A percentile compares a stretch with the other conserved stretches of the same genome.
These are phyloP conservation scores for Fragum sueziense DNA, from an alignment of 2,888 invertebrate species.

Conservation along the genomic window DNA sequence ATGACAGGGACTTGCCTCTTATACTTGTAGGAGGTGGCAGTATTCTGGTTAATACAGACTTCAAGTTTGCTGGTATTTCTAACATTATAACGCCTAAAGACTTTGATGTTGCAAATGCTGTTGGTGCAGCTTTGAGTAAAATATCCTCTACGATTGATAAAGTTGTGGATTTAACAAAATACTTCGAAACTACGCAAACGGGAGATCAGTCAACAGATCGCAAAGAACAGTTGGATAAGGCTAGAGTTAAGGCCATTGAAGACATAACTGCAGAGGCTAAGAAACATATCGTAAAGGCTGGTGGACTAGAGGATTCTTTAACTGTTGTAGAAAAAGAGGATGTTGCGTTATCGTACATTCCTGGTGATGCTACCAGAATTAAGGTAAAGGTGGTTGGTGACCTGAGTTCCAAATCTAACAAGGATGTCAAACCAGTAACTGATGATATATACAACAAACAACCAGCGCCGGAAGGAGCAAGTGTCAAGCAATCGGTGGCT, in stretches of 20 bases:
- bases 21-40: conserved; percentile 79
- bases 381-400: conserved; percentile 76
- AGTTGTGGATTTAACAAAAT: conserved; percentile 66
- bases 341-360: conserved; percentile 74
- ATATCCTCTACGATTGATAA: conserved; percentile 71
- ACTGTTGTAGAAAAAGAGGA: conserved; percentile 69
- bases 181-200: conserved; percentile 27
- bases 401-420: conserved; percentile 34
- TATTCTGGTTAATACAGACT: conserved; percentile 66
- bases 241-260: conserved; percentile 57
- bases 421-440: neutral
- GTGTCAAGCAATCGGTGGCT: conserved; percentile 55
- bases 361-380: conserved; percentile 75
- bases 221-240: conserved; percentile 60
- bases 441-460: conserved; percentile 4
- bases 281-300: conserved; percentile 38
- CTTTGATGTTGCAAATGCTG: conserved; percentile 79
- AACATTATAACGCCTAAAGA: conserved; percentile 63
- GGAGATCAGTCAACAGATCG: conserved; percentile 39
- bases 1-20: conserved; percentile 67
- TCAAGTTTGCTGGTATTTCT: conserved; percentile 61
- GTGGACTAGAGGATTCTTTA: conserved; percentile 60
- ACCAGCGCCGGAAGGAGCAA: conserved; percentile 2
- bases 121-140: conserved; percentile 80
- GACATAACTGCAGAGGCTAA: conserved; percentile 47